Evolutionary conservation across 2,888 invertebrate genomes (phyloP).

Genomic region (Spodoptera littoralis): DNA sequence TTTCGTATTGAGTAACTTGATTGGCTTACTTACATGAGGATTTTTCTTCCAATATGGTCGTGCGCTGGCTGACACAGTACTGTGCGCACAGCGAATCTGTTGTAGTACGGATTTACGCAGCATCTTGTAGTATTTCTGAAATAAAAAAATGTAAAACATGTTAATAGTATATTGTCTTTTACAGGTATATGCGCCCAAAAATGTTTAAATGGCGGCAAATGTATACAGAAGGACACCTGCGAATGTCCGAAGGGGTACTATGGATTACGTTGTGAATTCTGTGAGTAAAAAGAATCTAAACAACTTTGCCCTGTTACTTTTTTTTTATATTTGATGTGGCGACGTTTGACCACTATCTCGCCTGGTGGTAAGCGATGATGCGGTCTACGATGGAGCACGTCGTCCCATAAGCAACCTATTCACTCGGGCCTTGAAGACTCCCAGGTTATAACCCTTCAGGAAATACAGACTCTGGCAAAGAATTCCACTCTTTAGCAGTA

Average conservation of each 20-base stretch:
- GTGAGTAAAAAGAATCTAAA: constrained; percentile 88
- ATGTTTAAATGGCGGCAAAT: constrained; percentile 98
- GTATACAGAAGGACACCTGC: constrained; percentile 97
- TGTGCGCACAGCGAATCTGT: constrained; percentile 72
- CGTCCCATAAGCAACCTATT: too few species aligned
- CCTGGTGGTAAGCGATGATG: too few species aligned
- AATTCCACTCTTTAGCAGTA: too few species aligned
- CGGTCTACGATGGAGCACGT: too few species aligned
- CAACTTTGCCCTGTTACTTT: too few species aligned
- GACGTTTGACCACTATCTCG: too few species aligned
- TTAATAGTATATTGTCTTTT: constrained; percentile 56
- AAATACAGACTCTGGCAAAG: too few species aligned
- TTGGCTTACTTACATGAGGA: constrained; percentile 75
- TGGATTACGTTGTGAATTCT: constrained; percentile 96
- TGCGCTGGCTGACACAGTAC: constrained; percentile 48
- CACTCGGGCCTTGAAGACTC: too few species aligned
- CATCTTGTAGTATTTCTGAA: constrained; percentile 61
- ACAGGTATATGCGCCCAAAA: constrained; percentile 96
- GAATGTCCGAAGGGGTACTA: constrained; percentile 97
- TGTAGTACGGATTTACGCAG: constrained; percentile 67
- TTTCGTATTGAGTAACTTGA: background rate
- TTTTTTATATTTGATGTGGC: too few species aligned
- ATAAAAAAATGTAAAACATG: constrained; percentile 17
- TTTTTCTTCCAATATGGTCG: constrained; percentile 81
- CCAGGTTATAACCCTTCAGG: too few species aligned